A percentile compares a stretch with the other conserved stretches of the same genome.
phyloP scores from a whole-genome alignment of 2,888 invertebrate genomes.

The Brachynemurus nebulosus region DNA sequence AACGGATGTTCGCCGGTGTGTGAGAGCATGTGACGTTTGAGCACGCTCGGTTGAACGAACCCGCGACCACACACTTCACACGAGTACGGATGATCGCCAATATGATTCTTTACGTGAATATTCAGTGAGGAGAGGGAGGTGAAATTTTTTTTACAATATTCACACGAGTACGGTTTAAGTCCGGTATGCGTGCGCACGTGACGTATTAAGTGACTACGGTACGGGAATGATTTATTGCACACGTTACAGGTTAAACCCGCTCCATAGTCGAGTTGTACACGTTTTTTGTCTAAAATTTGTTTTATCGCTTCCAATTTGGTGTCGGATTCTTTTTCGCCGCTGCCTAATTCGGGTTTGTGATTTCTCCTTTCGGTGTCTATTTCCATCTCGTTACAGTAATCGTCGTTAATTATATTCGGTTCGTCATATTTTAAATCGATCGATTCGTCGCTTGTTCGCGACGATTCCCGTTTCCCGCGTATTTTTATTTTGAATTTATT shows the following conservation, averaged over 20 bases:
- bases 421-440: neutral
- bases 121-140: constrained; percentile 5
- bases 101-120: constrained; percentile 7
- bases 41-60: constrained; percentile 6
- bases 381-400: neutral
- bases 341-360: neutral
- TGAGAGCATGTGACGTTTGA: constrained; percentile 9
- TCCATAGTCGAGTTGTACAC: constrained; percentile 1
- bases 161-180: constrained; percentile 2
- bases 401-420: neutral
- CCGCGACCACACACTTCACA: constrained; percentile 6
- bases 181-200: constrained; percentile 9
- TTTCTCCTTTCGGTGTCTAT: neutral
- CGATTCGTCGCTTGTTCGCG: neutral
- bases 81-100: constrained; percentile 2
- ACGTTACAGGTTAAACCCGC: constrained; percentile 6
- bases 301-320: neutral
- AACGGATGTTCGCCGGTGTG: constrained; percentile 5
- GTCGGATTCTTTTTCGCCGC: neutral
- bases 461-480: neutral
- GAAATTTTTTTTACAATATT: constrained; percentile 5
- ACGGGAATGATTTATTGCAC: constrained; percentile 9
- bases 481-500: constrained; percentile 1
- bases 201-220: constrained; percentile 9
- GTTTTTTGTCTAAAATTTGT: neutral